A percentile compares a stretch with the other conserved stretches of the same genome.
Conservation (phyloP, 2,888 invertebrate genomes). For the Melipona bicolor region DNA sequence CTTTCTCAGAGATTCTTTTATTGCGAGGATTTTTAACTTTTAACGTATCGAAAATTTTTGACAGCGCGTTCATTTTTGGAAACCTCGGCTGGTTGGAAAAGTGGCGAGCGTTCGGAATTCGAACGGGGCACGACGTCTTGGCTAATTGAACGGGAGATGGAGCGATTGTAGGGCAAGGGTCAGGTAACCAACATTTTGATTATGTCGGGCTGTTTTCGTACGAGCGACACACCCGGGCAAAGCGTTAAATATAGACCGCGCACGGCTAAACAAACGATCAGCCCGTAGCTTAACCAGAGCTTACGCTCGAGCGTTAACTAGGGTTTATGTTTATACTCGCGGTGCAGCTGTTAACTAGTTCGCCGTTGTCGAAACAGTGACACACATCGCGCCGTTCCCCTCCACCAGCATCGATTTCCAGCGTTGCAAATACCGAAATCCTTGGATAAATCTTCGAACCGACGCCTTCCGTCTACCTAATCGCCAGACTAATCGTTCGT, state of each 20-base stretch:
- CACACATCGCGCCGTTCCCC: conserved; percentile 52
- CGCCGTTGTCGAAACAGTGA: conserved; percentile 59
- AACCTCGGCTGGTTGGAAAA: too few relatives aligned
- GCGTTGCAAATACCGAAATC: conserved; percentile 1
- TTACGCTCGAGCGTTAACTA: conserved; percentile 74
- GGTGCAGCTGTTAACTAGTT: conserved; percentile 70
- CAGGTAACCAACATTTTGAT: conserved; percentile 67
- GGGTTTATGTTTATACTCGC: conserved; percentile 73
- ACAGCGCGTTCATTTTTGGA: too few relatives aligned
- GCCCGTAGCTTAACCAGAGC: conserved; percentile 76
- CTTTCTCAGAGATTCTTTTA: too few relatives aligned
- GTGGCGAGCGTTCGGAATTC: too few relatives aligned
- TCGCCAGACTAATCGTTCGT: too few relatives aligned
- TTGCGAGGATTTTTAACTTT: too few relatives aligned
- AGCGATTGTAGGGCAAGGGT: neutral
- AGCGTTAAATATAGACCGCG: conserved; percentile 74
- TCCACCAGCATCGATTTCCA: conserved; percentile 31
- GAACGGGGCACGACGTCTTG: neutral
- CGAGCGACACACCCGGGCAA: conserved; percentile 68
- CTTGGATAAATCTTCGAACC: conserved; percentile 12
- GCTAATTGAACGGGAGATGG: neutral
- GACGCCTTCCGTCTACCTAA: conserved; percentile 2
- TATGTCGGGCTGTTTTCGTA: conserved; percentile 73
- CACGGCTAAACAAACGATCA: conserved; percentile 78
- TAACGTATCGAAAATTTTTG: too few relatives aligned